Percentiles rank a stretch among this genome's conserved stretches.
These are phyloP conservation scores for Morone saxatilis DNA, from an alignment of 2,113 vertebrate genomes.

Conservation along the genomic window DNA sequence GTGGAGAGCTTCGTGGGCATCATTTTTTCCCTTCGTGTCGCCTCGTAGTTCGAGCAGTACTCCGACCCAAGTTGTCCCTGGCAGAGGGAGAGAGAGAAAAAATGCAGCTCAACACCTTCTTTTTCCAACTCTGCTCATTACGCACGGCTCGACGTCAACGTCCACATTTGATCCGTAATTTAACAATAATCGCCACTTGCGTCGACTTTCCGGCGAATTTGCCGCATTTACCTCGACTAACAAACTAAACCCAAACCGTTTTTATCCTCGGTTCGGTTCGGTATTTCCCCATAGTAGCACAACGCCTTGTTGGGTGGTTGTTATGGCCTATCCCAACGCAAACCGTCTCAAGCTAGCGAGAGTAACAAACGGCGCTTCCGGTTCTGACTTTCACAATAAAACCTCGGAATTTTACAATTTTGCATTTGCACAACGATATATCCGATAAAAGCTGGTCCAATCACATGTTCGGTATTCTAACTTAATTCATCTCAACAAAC, in stretches of 20 bases:
- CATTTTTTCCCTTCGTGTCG: slow-evolving; percentile 36
- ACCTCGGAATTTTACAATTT: accelerated
- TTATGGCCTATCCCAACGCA: slow-evolving; percentile 80
- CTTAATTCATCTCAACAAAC: neutral
- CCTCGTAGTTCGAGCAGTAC: slow-evolving; percentile 58
- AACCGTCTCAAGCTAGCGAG: slow-evolving; percentile 21
- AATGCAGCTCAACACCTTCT: slow-evolving; percentile 84
- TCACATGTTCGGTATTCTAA: neutral
- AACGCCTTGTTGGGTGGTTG: slow-evolving; percentile 80
- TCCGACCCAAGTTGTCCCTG: slow-evolving; percentile 78
- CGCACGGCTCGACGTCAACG: slow-evolving; percentile 79
- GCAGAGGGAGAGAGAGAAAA: slow-evolving; percentile 67
- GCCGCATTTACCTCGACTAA: slow-evolving; percentile 26
- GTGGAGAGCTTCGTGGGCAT: slow-evolving; percentile 28
- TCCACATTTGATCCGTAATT: slow-evolving; percentile 43
- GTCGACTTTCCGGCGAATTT: slow-evolving; percentile 68
- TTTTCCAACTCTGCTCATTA: slow-evolving; percentile 82
- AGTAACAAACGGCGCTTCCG: neutral
- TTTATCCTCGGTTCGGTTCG: slow-evolving; percentile 69
- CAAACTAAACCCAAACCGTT: slow-evolving; percentile 62
- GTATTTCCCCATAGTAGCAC: slow-evolving; percentile 75
- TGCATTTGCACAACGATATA: neutral
- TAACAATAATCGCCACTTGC: slow-evolving; percentile 59
- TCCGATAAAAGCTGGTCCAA: neutral
- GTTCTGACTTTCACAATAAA: slow-evolving; percentile 55